Base-by-base conservation (phyloP, 2,888 invertebrate genomes). In the Hyposoter didymator region DNA sequence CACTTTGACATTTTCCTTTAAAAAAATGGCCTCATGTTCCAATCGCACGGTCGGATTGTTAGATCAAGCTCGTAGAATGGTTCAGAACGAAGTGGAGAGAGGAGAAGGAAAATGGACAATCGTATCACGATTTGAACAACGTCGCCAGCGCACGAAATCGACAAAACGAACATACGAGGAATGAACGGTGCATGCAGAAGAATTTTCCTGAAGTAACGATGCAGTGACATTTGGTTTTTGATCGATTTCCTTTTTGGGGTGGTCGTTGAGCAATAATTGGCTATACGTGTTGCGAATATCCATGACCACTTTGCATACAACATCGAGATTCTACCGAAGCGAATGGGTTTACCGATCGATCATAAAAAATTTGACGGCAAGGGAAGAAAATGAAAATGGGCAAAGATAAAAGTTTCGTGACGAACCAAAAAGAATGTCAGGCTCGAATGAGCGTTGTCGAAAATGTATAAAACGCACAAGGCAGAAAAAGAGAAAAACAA, bases 171-270 rank as follows among this genome's bases (percentile, higher is more conserved):
- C n/a, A n/a, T 6, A 39, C 22, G 43, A 43, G 12, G 14, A 43
- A 59, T 14, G 14, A 28, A 5, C 12, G 59, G 5, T 28, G 28
- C 1, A 14, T 59, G 28, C 1, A 28, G 14, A 62, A 22, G 47
- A 43, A 67, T 43, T 6, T 7, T 4, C 17, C 19, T 28, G 52
- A 17, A 59, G 55, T 55, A 14, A 43, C 43, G 39, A 39, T 39
- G 39, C 73, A 14, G 22, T 39, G 67, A 78, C 35, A 91, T 90
- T 90, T 87, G 43, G 87, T 87, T 90, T 92, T 92, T 93, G 92
- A 93, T 93, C 91, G 92, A 92, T 93, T 92, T 88, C 87, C 86
- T 88, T 88, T 85, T 70, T 78, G 88, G 85, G 32, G 66, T 84
- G 86, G 82, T 67, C 86, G 86, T 87, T 87, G 89, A 84, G 90